These are phyloP conservation scores for Drosophila atripex DNA, from an alignment of 2,888 invertebrate genomes.

Conservation along the genomic window DNA sequence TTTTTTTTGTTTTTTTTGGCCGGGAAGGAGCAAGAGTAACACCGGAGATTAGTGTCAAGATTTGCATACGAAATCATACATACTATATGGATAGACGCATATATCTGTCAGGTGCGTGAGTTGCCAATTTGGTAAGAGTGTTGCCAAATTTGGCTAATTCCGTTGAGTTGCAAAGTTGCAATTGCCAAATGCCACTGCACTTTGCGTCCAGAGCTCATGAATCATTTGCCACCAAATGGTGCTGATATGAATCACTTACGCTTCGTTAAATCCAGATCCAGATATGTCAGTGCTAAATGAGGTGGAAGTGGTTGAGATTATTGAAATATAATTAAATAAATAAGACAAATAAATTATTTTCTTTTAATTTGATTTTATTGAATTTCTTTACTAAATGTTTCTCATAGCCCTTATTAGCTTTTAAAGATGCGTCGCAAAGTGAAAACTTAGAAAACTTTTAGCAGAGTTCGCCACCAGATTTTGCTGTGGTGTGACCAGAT, in stretches of 20 bases:
- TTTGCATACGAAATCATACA: slow-evolving; percentile 75
- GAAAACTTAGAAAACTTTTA: background rate
- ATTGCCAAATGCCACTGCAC: slow-evolving; percentile 40
- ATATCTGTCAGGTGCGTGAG: slow-evolving; percentile 51
- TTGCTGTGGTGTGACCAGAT: background rate
- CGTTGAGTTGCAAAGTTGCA: slow-evolving; percentile 11
- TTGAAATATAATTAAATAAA: background rate
- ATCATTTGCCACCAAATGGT: slow-evolving; percentile 28
- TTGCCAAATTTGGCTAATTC: slow-evolving; percentile 55
- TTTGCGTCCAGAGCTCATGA: slow-evolving; percentile 37
- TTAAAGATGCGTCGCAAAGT: background rate
- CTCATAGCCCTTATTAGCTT: background rate
- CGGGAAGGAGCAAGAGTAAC: slow-evolving; percentile 59
- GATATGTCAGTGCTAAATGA: slow-evolving; percentile 28
- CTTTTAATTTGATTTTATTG: background rate
- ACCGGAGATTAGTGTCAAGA: slow-evolving; percentile 78
- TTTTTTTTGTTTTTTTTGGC: slow-evolving; percentile 6
- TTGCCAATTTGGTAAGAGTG: slow-evolving; percentile 34
- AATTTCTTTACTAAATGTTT: background rate
- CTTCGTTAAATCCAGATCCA: slow-evolving; percentile 18
- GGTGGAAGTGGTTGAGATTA: slow-evolving; percentile 6
- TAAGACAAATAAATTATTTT: background rate
- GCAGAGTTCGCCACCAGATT: background rate
- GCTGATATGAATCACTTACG: slow-evolving; percentile 40
- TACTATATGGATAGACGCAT: slow-evolving; percentile 19